A percentile compares a stretch with the other conserved stretches of the same genome.
phyloP scores from a whole-genome alignment of 2,888 invertebrate species.

The Latheticus oryzae region DNA sequence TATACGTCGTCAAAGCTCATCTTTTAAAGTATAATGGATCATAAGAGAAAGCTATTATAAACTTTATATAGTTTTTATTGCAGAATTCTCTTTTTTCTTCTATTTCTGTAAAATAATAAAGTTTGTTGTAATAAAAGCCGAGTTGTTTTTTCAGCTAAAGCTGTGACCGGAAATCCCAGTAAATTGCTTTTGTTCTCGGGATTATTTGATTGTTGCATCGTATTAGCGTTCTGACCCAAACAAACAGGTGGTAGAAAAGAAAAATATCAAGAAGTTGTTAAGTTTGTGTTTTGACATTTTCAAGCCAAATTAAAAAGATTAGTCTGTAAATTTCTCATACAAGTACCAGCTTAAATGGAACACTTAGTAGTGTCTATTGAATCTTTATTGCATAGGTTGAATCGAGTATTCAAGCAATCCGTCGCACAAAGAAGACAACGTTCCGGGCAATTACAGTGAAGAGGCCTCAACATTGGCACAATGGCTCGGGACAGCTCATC shows the following conservation, averaged over 20 bases:
- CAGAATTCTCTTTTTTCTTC: too few species aligned
- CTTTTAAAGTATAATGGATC: slow-evolving; percentile 18
- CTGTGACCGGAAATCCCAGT: slow-evolving; percentile 47
- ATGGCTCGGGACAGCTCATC: slow-evolving; percentile 40
- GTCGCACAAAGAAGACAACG: slow-evolving; percentile 60
- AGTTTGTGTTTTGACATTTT: slow-evolving; percentile 13
- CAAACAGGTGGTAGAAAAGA: slow-evolving; percentile 50
- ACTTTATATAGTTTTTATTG: slow-evolving; percentile 37
- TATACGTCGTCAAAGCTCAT: slow-evolving; percentile 13
- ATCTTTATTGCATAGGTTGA: slow-evolving; percentile 58
- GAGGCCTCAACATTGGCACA: slow-evolving; percentile 39
- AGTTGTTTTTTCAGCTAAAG: slow-evolving; percentile 32
- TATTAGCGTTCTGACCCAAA: slow-evolving; percentile 48
- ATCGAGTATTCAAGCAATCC: slow-evolving; percentile 59
- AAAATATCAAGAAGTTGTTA: too few species aligned
- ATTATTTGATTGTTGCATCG: slow-evolving; percentile 55
- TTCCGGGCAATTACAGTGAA: slow-evolving; percentile 58
- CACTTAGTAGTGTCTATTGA: slow-evolving; percentile 56
- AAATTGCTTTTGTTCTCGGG: slow-evolving; percentile 52
- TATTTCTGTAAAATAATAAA: slow-evolving; percentile 35
- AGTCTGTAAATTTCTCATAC: slow-evolving; percentile 29
- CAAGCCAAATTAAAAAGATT: slow-evolving; percentile 25
- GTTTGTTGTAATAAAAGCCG: slow-evolving; percentile 31
- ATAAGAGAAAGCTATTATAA: slow-evolving; percentile 30
- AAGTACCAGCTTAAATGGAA: slow-evolving; percentile 52